These are phyloP conservation scores for Nesoenas mayeri DNA, from an alignment of 2,113 vertebrate genomes.

Conservation along the genomic window DNA sequence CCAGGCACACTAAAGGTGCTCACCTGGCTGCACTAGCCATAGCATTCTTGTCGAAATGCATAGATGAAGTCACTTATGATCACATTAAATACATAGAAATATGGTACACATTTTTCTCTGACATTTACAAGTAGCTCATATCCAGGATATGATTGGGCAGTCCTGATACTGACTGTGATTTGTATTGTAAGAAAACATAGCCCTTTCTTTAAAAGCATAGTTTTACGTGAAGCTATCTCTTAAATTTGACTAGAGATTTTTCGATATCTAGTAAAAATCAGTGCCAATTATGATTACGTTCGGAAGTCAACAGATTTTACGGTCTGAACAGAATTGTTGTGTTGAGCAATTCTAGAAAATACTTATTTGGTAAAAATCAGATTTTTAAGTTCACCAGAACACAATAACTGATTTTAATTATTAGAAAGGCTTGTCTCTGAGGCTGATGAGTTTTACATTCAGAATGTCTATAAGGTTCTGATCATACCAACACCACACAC, in stretches of 20 bases:
- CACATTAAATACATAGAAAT: not conserved
- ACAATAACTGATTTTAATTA: not conserved
- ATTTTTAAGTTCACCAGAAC: not conserved
- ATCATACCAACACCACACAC: not conserved
- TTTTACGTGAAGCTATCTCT: not conserved
- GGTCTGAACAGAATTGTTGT: not conserved
- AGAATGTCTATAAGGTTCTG: not conserved
- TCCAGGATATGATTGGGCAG: not conserved
- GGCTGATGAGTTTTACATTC: not conserved
- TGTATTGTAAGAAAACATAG: accelerated
- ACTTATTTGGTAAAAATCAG: not conserved
- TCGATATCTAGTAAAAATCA: not conserved
- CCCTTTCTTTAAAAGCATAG: not conserved
- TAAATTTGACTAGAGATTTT: not conserved
- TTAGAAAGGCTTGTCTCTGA: not conserved
- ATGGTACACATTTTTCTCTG: not conserved
- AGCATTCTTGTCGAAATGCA: not conserved
- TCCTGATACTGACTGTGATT: not conserved
- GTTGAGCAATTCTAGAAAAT: not conserved
- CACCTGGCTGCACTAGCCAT: not conserved
- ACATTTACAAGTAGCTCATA: not conserved
- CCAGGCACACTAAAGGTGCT: not conserved
- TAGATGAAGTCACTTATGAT: not conserved
- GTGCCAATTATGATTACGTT: not conserved
- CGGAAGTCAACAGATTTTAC: not conserved